Conservation (phyloP, 2,888 invertebrate species). For the Lacanobia oleracea region DNA sequence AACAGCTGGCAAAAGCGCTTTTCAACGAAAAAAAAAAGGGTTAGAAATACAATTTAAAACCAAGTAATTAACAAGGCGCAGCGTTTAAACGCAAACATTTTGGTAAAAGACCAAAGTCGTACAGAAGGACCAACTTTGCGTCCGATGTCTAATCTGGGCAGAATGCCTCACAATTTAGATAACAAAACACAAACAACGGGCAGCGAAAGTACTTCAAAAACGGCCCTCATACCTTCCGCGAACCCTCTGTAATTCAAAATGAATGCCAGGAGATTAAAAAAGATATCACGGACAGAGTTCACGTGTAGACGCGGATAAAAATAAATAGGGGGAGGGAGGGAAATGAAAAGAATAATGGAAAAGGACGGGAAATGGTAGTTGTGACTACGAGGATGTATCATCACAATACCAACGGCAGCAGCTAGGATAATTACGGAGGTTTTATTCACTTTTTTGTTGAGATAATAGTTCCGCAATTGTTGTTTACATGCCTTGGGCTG, state of each 20-base stretch:
- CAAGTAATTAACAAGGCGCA: conserved; percentile 38
- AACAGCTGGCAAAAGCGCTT: conserved; percentile 26
- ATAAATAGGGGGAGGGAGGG: conserved; percentile 59
- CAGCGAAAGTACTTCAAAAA: conserved; percentile 51
- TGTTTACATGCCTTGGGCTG: conserved; percentile 35
- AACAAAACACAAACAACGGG: conserved; percentile 58
- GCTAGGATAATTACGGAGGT: conserved; percentile 51
- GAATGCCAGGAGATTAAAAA: conserved; percentile 71
- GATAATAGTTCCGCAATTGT: conserved; percentile 38
- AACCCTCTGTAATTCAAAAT: conserved; percentile 63
- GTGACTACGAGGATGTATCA: conserved; percentile 34
- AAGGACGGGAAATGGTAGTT: conserved; percentile 30
- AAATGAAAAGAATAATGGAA: conserved; percentile 65
- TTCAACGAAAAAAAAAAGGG: conserved; percentile 44
- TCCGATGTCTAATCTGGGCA: conserved; percentile 53
- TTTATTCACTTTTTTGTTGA: conserved; percentile 38
- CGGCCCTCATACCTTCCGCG: conserved; percentile 40
- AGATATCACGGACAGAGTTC: conserved; percentile 67
- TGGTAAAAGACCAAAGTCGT: conserved; percentile 39
- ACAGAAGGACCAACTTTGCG: conserved; percentile 41
- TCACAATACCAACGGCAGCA: conserved; percentile 34
- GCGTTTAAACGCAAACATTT: conserved; percentile 38
- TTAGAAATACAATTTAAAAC: conserved; percentile 43
- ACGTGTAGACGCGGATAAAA: conserved; percentile 62
- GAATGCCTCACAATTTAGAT: conserved; percentile 61